Evolutionary conservation across 2,888 invertebrate species (phyloP), one percentile per base, ranked within the genome.

Genomic region (Noctua janthina): DNA sequence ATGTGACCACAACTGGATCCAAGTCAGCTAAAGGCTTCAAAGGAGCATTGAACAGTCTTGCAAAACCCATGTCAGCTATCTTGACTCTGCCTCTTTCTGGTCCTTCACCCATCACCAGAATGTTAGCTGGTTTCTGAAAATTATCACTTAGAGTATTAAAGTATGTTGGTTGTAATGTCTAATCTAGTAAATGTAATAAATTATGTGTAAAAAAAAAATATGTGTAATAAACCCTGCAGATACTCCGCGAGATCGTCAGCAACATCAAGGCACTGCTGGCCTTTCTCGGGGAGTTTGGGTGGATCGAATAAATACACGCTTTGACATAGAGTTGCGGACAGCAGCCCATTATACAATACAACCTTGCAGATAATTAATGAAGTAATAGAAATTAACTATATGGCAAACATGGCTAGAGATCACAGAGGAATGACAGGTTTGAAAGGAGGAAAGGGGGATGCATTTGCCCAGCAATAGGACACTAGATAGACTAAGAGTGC

Each of bases 61-160:
- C 99, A 97, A 99, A 99, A 1, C 99, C 99, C 99, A 99, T 99
- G 94, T 99, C 99, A 49, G 99, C 99, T 92, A 99, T 99, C 97
- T 99, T 99, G 0, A 99, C 99, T 87, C 99, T 97, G 2, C 99
- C 99, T 89, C 99, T 97, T 95, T 99, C 99, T 54, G 98, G 98
- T 0, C 99, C 99, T 97, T 99, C 99, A 15, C 99, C 99, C 99
- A 99, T 99, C 43, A 99, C 99, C 84, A 99, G 97, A 93, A 99
- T 99, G 95, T 99, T 99, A 6, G 99, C 99, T 78, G 99, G 99
- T 98, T 99, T 99, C 98, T 99, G 95, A 4, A 93, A 91, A 78
- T 76, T 0, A 43, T 56, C 39, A 64, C n/a, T 10, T 39, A 39
- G 62, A 8, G 17, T n/a, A 49, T 66, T n/a, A 6, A 79, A 23